Conservation (phyloP, 2,113 vertebrate genomes). For the Xyliphius kryptos region DNA sequence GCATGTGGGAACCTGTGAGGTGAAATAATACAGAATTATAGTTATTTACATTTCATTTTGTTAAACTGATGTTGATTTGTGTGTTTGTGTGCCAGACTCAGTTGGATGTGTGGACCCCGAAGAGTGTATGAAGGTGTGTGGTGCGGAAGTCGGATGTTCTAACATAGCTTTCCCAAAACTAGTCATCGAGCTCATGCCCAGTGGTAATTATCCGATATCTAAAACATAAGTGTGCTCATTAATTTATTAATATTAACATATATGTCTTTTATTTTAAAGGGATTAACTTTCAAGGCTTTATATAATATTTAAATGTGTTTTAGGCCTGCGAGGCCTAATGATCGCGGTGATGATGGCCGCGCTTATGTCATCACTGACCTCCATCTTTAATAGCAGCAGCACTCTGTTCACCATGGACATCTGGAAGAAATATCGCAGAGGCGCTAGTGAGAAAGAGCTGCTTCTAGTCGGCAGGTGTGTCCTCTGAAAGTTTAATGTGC, state of each 20-base stretch:
- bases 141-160: constrained; percentile 80
- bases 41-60: no score
- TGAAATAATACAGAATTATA: no score
- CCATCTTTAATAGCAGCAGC: no score
- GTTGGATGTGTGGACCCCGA: constrained; percentile 83
- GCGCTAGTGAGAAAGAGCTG: constrained; percentile 74
- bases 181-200: constrained; percentile 85
- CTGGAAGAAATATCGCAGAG: constrained; percentile 74
- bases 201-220: no score
- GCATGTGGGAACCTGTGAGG: no score
- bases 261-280: no score
- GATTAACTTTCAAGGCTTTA: no score
- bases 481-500: no score
- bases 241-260: no score
- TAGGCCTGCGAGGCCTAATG: constrained; percentile 86
- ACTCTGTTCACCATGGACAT: no score
- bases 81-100: constrained; percentile 57
- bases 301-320: no score
- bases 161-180: constrained; percentile 84
- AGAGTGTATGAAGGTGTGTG: constrained; percentile 75
- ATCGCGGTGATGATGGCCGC: constrained; percentile 87
- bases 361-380: constrained; percentile 81
- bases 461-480: constrained; percentile 78
- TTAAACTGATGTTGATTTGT: neutral
- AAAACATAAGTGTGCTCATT: no score